These are phyloP conservation scores for Zenarchopterus dispar DNA, from an alignment of 2,797 vertebrate species.

Conservation along the genomic window DNA sequence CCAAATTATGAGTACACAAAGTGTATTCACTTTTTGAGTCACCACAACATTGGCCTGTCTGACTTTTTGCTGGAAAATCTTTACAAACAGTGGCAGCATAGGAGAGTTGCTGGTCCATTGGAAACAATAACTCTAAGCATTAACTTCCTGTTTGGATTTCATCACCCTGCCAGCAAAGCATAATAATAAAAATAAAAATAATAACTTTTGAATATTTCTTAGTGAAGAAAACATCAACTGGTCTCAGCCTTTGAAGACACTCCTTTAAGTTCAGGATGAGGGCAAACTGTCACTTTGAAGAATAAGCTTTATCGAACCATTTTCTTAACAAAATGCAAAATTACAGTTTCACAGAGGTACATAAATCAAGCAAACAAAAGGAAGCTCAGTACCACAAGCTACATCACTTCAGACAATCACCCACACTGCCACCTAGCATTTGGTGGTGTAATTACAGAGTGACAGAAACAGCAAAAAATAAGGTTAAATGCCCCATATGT, in stretches of 20 bases:
- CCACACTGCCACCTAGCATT: no score
- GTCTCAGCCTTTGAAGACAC: not conserved
- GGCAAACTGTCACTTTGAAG: slow-evolving; percentile 27
- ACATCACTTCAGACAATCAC: no score
- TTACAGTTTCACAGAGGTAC: no score
- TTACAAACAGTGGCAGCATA: slow-evolving; percentile 4
- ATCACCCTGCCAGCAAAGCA: no score
- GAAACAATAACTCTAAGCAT: not conserved
- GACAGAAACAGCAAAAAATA: no score
- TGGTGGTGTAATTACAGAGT: no score
- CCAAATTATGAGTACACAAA: slow-evolving; percentile 25
- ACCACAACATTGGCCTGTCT: slow-evolving; percentile 8
- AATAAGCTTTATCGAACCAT: slow-evolving; percentile 11
- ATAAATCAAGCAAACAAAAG: no score
- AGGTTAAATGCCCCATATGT: no score
- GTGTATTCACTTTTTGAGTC: slow-evolving; percentile 13
- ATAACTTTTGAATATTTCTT: not conserved
- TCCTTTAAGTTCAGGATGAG: slow-evolving; percentile 11
- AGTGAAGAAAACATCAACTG: slow-evolving; percentile 1
- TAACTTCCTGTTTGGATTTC: slow-evolving; percentile 6
- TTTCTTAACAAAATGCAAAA: not conserved
- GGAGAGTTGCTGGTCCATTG: not conserved
- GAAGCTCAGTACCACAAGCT: no score
- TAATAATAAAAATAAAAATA: no score
- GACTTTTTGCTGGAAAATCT: slow-evolving; percentile 17